Evolutionary conservation across 2,797 vertebrate species (phyloP).

Genomic region (Anabas testudineus): DNA sequence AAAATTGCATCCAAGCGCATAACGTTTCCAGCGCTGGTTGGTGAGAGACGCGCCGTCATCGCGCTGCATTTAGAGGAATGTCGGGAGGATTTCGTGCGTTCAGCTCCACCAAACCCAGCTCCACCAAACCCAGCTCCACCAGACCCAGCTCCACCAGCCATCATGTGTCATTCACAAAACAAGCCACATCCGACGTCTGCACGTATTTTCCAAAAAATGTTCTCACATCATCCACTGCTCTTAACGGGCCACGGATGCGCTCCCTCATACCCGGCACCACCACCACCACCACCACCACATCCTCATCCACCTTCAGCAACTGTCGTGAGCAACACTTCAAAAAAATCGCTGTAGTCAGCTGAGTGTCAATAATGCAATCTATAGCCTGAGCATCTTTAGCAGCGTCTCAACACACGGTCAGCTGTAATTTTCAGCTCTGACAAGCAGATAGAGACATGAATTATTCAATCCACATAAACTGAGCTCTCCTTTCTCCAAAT

Average conservation of each 20-base stretch:
- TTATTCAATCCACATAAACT: conserved; percentile 83
- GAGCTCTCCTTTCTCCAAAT: conserved; percentile 62
- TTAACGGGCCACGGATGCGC: conserved; percentile 66
- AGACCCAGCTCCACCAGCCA: conserved; percentile 36
- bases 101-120: conserved; percentile 43
- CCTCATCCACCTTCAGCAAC: conserved; percentile 67
- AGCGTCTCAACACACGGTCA: conserved; percentile 64
- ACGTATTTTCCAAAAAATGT: conserved; percentile 33
- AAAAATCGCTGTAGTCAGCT: conserved; percentile 69
- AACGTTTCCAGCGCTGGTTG: conserved; percentile 37
- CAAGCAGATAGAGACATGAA: conserved; percentile 77
- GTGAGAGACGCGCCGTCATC: conserved; percentile 75
- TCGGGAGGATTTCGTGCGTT: conserved; percentile 60
- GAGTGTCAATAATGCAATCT: conserved; percentile 68
- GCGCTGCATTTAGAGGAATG: conserved; percentile 68
- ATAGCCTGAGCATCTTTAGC: conserved; percentile 55
- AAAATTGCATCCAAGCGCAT: conserved; percentile 45
- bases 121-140: conserved; percentile 48
- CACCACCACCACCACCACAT: conserved; percentile 15
- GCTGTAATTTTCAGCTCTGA: conserved; percentile 76
- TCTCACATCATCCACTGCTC: conserved; percentile 38
- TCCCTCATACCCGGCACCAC: too few relatives aligned
- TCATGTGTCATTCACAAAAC: conserved; percentile 72
- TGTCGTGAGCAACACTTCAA: conserved; percentile 72
- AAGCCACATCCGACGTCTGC: conserved; percentile 39